These are phyloP conservation scores for Nebria ingens DNA, from an alignment of 1,140 invertebrate species.

Conservation along the genomic window DNA sequence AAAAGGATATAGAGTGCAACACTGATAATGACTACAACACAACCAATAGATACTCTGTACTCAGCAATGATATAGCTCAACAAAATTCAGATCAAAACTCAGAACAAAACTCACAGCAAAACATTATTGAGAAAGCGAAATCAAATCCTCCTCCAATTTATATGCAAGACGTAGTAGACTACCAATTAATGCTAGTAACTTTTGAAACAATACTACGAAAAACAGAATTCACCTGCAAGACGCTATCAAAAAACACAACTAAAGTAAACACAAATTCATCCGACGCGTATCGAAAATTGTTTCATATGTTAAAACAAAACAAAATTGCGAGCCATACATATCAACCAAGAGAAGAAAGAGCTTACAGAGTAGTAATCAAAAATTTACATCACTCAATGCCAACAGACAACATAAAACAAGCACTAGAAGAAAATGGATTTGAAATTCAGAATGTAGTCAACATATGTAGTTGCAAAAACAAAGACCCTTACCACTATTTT, in stretches of 20 bases:
- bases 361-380: constrained; percentile 27
- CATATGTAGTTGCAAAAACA: constrained; percentile 19
- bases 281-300: constrained; percentile 13
- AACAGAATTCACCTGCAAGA: neutral
- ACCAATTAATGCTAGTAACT: neutral
- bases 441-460: constrained; percentile 23
- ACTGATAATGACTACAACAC: neutral
- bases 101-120: neutral
- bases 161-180: neutral
- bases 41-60: neutral
- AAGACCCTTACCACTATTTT: constrained; percentile 21
- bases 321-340: constrained; percentile 28
- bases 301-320: constrained; percentile 13
- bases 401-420: constrained; percentile 22
- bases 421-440: constrained; percentile 21
- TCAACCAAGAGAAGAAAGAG: constrained; percentile 29
- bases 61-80: neutral
- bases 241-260: neutral
- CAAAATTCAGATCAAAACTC: neutral
- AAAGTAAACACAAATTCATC: constrained; percentile 14
- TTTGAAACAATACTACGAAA: neutral
- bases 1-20: neutral
- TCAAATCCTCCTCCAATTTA: neutral
- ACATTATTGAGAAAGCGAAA: neutral
- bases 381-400: constrained; percentile 25